Conservation (phyloP, 2,888 invertebrate species). For the Eumacrocentrus americanus region DNA sequence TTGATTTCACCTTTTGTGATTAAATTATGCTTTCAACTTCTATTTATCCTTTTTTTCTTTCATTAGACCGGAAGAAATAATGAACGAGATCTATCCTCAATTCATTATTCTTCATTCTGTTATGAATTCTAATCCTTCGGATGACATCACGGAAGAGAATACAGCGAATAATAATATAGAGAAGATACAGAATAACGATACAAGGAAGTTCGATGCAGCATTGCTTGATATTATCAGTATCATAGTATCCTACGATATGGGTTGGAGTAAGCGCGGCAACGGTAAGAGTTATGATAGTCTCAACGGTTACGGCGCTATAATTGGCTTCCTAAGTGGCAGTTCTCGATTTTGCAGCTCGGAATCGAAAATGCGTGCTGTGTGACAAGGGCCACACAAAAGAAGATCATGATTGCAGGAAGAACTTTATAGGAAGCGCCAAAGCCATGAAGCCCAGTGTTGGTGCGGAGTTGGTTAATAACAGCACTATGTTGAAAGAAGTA, state of each 20-base stretch:
- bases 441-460: conserved; percentile 42
- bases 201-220: conserved; percentile 11
- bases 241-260: conserved; percentile 25
- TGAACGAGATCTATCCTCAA: neutral
- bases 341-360: conserved; percentile 20
- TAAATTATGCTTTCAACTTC: too few relatives aligned
- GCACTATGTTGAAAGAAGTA: conserved; percentile 36
- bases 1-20: too few relatives aligned
- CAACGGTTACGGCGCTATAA: conserved; percentile 30
- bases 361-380: conserved; percentile 20
- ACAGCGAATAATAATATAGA: too few relatives aligned
- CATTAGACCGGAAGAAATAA: neutral
- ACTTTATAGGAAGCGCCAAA: conserved; percentile 43
- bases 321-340: conserved; percentile 19
- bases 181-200: neutral
- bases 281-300: conserved; percentile 32
- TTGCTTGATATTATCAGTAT: conserved; percentile 13
- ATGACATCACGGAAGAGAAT: too few relatives aligned
- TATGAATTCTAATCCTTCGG: too few relatives aligned
- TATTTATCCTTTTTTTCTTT: neutral
- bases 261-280: too few relatives aligned
- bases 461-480: conserved; percentile 35
- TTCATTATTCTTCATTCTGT: neutral
- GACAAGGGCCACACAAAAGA: conserved; percentile 30
- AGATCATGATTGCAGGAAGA: conserved; percentile 41